Evolutionary conservation across 2,797 vertebrate genomes (phyloP).

Genomic region (Phoebastria nigripes): DNA sequence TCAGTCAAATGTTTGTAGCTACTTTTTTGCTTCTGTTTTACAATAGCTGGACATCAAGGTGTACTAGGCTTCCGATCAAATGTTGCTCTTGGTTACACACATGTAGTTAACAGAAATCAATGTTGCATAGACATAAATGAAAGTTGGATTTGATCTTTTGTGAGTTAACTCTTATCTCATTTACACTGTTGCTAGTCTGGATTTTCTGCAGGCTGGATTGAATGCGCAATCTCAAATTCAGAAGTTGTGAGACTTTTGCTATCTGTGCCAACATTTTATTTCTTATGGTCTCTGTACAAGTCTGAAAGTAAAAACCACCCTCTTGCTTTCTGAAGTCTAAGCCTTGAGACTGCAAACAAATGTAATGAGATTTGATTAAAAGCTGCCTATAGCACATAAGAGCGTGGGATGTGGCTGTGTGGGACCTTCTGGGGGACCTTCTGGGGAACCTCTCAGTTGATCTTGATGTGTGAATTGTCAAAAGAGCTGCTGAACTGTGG

Average conservation of each 20-base stretch:
- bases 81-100: conserved; percentile 43
- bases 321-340: not conserved
- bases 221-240: not conserved
- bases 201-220: not conserved
- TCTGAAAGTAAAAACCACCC: not conserved
- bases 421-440: not conserved
- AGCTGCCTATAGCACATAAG: not conserved
- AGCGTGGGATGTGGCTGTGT: not conserved
- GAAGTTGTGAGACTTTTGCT: not conserved
- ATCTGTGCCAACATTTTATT: not conserved
- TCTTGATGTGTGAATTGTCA: conserved; percentile 36
- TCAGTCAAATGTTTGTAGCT: conserved; percentile 38
- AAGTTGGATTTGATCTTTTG: conserved; percentile 7
- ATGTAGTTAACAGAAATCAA: conserved; percentile 40
- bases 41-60: conserved; percentile 25
- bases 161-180: not conserved
- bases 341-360: not conserved
- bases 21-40: not conserved
- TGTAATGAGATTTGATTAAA: not conserved
- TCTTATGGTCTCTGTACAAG: not conserved
- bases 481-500: not conserved
- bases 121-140: conserved; percentile 8
- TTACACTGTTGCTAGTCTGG: not conserved
- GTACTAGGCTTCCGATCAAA: conserved; percentile 28
- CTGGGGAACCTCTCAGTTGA: not conserved